These are phyloP conservation scores for Philaenus spumarius DNA, from an alignment of 1,140 invertebrate genomes.

Conservation along the genomic window DNA sequence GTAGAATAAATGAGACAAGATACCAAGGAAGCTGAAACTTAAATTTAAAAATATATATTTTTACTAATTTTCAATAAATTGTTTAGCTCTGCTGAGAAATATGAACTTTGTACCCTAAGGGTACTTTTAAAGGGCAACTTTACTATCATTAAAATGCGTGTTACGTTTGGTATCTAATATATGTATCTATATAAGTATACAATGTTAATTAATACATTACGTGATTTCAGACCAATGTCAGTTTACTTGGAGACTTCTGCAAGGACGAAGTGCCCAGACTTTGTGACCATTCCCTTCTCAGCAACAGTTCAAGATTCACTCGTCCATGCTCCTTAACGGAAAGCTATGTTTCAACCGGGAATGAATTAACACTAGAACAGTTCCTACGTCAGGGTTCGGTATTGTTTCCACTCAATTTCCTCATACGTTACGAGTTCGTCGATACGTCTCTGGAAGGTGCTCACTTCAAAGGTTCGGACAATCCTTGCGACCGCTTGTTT, in stretches of 20 bases:
- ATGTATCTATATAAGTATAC: no score
- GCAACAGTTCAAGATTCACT: slow-evolving; percentile 63
- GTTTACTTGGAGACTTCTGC: slow-evolving; percentile 64
- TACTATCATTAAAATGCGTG: no score
- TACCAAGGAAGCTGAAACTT: no score
- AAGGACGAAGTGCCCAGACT: slow-evolving; percentile 64
- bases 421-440: slow-evolving; percentile 65
- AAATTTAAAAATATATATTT: no score
- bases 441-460: slow-evolving; percentile 46
- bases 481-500: slow-evolving; percentile 54
- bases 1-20: no score
- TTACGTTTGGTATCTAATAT: no score
- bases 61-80: no score
- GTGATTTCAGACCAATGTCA: slow-evolving; percentile 41
- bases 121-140: no score
- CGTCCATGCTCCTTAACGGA: slow-evolving; percentile 65
- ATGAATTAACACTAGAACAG: slow-evolving; percentile 62
- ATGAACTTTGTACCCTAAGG: no score
- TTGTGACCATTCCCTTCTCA: slow-evolving; percentile 66
- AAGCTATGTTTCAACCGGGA: slow-evolving; percentile 66
- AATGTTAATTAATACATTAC: no score
- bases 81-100: no score
- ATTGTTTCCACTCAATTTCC: slow-evolving; percentile 65
- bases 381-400: slow-evolving; percentile 69
- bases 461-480: slow-evolving; percentile 45